Conservation (phyloP, 1,140 invertebrate species). For the Acromyrmex charruanus region DNA sequence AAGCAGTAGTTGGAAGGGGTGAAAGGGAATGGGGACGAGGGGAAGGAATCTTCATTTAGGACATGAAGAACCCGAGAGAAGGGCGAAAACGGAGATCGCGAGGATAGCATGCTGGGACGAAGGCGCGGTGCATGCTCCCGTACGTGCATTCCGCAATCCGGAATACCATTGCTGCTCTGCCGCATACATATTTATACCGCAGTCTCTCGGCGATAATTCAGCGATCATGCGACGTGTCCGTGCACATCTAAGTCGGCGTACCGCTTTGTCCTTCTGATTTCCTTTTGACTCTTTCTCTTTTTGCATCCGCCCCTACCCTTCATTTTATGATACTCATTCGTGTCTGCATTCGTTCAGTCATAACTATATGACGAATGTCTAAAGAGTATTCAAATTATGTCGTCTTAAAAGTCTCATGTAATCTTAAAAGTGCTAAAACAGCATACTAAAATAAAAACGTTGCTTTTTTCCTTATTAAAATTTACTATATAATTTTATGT, state of each 20-base stretch:
- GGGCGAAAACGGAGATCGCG: background rate
- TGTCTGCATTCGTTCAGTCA: conserved; percentile 13
- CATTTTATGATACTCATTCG: background rate
- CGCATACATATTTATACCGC: conserved; percentile 84
- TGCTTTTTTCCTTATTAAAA: background rate
- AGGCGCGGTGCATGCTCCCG: conserved; percentile 75
- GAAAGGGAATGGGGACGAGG: background rate
- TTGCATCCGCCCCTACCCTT: too few species aligned
- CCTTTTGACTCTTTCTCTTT: conserved; percentile 5
- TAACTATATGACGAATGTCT: background rate
- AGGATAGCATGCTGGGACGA: conserved; percentile 11
- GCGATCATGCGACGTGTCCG: conserved; percentile 82
- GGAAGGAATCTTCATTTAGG: conserved; percentile 52
- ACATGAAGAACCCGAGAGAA: conserved; percentile 59
- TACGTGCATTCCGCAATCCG: conserved; percentile 82
- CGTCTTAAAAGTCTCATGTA: background rate
- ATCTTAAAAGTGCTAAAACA: background rate
- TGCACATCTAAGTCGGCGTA: conserved; percentile 71
- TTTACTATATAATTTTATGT: background rate
- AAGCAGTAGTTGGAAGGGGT: conserved; percentile 33
- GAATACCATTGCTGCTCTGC: conserved; percentile 78
- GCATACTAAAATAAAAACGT: background rate
- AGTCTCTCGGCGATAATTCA: conserved; percentile 83
- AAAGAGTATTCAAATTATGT: conserved; percentile 4
- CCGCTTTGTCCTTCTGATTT: conserved; percentile 20